A percentile compares a stretch with the other conserved stretches of the same genome.
These are phyloP conservation scores for Seriola dumerili DNA, from an alignment of 2,113 vertebrate species.

Conservation along the genomic window DNA sequence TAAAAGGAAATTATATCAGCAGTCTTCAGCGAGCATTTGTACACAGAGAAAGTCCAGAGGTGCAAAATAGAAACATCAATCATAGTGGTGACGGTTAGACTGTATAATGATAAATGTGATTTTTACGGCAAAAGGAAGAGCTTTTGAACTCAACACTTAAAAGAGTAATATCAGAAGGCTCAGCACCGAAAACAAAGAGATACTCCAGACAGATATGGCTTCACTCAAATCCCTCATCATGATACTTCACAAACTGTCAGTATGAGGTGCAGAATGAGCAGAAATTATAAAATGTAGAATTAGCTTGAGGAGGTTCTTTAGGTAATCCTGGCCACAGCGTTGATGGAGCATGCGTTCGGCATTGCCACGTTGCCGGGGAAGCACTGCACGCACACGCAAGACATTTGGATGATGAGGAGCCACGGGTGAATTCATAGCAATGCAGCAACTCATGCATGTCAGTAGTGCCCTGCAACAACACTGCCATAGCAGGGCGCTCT, in stretches of 20 bases:
- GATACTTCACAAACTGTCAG: constrained; percentile 41
- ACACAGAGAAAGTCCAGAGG: constrained; percentile 27
- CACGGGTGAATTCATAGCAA: constrained; percentile 64
- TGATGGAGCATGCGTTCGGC: constrained; percentile 80
- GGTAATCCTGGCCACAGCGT: constrained; percentile 75
- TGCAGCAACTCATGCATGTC: constrained; percentile 82
- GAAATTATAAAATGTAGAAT: constrained; percentile 65
- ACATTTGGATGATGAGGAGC: constrained; percentile 62
- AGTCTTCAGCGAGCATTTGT: constrained; percentile 40
- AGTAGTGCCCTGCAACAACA: constrained; percentile 72
- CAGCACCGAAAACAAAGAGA: constrained; percentile 30
- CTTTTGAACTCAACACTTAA: constrained; percentile 11
- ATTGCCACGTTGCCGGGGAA: constrained; percentile 68
- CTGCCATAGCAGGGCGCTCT: constrained; percentile 75
- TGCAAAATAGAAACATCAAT: constrained; percentile 35
- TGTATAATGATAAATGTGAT: constrained; percentile 24
- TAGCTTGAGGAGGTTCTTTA: constrained; percentile 81
- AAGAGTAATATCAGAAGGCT: constrained; percentile 25
- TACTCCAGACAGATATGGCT: constrained; percentile 80
- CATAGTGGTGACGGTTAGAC: constrained; percentile 26
- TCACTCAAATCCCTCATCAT: constrained; percentile 55
- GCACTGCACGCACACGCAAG: constrained; percentile 73
- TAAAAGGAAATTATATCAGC: constrained; percentile 17
- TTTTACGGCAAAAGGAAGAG: constrained; percentile 31
- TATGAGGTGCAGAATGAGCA: constrained; percentile 73